Conservation (phyloP, 2,113 vertebrate genomes). For the Macquaria ambigua region DNA sequence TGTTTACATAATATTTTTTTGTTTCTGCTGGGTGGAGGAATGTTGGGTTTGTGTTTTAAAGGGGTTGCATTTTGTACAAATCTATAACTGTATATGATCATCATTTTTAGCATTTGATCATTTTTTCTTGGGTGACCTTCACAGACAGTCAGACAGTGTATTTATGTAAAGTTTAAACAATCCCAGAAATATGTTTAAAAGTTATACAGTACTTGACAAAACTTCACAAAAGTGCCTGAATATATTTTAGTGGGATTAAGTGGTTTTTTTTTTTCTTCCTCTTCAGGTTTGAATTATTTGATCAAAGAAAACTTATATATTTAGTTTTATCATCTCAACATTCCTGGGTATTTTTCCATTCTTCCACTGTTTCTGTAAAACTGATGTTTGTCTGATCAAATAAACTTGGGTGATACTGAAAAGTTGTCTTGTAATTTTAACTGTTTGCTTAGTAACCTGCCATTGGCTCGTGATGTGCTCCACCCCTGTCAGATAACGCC, state of each 20-base stretch:
- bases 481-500: conserved; percentile 45
- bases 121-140: background rate
- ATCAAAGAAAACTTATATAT: background rate
- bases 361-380: background rate
- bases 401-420: conserved; percentile 53
- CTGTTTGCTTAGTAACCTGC: background rate
- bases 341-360: conserved; percentile 21
- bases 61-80: conserved; percentile 13
- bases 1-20: conserved; percentile 19
- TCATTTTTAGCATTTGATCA: background rate
- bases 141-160: background rate
- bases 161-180: conserved; percentile 1
- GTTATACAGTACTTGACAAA: conserved; percentile 6
- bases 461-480: conserved; percentile 53
- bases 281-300: background rate
- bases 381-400: conserved; percentile 36
- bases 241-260: background rate
- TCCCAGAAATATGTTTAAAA: background rate
- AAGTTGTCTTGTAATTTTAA: background rate
- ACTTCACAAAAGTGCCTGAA: conserved; percentile 27
- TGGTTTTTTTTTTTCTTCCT: background rate
- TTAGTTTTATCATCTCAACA: conserved; percentile 16
- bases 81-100: background rate
- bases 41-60: background rate
- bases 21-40: conserved; percentile 1